These are phyloP conservation scores for Misgurnus mizolepis DNA, from an alignment of 2,113 vertebrate genomes.

Conservation along the genomic window DNA sequence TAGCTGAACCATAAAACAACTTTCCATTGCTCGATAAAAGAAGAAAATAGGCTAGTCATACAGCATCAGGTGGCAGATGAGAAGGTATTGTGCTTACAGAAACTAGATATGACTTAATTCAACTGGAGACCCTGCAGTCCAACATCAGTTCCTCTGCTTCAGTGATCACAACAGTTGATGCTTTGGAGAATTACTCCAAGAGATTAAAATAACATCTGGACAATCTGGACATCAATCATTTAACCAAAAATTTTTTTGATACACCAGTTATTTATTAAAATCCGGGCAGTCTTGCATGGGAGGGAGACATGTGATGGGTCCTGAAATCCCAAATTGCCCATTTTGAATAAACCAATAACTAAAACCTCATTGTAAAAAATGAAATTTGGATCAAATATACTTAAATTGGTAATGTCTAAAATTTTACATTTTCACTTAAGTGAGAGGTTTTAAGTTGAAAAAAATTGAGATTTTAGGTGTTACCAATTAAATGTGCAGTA, in stretches of 20 bases:
- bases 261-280: background rate
- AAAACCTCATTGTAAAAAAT: too few relatives aligned
- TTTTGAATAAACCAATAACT: background rate
- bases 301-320: background rate
- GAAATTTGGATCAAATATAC: too few relatives aligned
- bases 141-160: conserved; percentile 28
- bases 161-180: conserved; percentile 24
- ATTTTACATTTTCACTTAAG: too few relatives aligned
- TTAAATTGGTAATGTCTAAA: too few relatives aligned
- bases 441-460: too few relatives aligned
- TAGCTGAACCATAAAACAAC: conserved; percentile 57
- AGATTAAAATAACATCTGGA: background rate
- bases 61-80: conserved; percentile 57
- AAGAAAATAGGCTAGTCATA: conserved; percentile 59
- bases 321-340: background rate
- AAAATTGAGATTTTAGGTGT: too few relatives aligned
- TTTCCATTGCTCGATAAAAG: conserved; percentile 53
- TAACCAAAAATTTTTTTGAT: background rate
- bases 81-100: conserved; percentile 45
- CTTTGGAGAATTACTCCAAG: conserved; percentile 3
- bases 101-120: conserved; percentile 57
- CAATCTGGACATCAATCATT: background rate
- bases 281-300: background rate
- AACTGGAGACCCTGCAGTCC: conserved; percentile 14
- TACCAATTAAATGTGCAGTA: too few relatives aligned